phyloP scores from a whole-genome alignment of 2,888 invertebrate genomes.

The Drosophila fungiperda region DNA sequence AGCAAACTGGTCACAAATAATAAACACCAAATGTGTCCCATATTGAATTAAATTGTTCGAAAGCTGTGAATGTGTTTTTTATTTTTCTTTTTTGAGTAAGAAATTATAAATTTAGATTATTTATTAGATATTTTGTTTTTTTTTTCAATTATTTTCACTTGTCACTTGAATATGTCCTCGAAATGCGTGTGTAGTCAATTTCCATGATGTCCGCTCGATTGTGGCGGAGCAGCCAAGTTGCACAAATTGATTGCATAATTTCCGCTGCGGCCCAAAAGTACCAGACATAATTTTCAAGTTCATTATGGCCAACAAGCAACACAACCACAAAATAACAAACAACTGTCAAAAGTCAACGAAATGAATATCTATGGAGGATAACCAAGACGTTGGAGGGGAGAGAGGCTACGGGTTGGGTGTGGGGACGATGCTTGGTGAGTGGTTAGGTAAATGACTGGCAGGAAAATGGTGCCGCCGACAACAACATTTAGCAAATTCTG shows the following conservation, averaged over 20 bases:
- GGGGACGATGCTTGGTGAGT: constrained; percentile 2
- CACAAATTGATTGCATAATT: constrained; percentile 81
- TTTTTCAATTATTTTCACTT: constrained; percentile 8
- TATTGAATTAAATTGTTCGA: constrained; percentile 33
- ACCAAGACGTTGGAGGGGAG: not conserved
- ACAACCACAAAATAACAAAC: constrained; percentile 21
- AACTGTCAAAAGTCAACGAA: constrained; percentile 55
- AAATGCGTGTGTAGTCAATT: constrained; percentile 41
- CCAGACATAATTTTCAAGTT: constrained; percentile 66
- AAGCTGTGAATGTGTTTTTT: constrained; percentile 1
- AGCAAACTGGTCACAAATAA: constrained; percentile 66
- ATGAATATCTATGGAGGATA: constrained; percentile 35
- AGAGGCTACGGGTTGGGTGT: not conserved
- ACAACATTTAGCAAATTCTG: constrained; percentile 48
- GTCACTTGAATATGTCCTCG: constrained; percentile 31
- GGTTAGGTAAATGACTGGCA: constrained; percentile 39
- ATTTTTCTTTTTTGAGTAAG: not conserved
- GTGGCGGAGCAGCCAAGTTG: constrained; percentile 66
- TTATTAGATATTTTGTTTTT: constrained; percentile 8
- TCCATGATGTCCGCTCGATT: constrained; percentile 32
- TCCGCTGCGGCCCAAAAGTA: constrained; percentile 61
- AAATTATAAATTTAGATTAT: constrained; percentile 15
- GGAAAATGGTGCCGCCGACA: constrained; percentile 1
- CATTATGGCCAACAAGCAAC: constrained; percentile 52
- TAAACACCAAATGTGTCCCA: constrained; percentile 68